Conservation (phyloP, 2,113 vertebrate species). For the Mustela nigripes region DNA sequence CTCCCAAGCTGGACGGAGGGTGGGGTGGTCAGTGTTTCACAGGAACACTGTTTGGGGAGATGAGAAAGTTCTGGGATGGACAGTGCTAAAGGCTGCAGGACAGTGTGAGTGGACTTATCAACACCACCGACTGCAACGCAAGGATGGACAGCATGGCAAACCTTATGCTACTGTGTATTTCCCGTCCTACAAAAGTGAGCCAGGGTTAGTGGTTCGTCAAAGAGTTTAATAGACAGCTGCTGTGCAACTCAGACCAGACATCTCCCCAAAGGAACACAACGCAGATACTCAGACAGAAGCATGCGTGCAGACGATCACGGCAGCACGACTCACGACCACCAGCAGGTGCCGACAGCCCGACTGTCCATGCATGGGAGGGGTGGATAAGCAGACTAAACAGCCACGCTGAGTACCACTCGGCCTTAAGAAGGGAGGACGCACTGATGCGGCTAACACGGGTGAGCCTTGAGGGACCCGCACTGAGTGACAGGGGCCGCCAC, state of each 20-base stretch:
- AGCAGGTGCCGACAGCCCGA: not conserved
- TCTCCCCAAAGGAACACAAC: fast-evolving
- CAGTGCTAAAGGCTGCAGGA: fast-evolving
- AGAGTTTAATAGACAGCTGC: not conserved
- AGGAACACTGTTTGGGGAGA: not conserved
- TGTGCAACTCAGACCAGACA: too few relatives aligned
- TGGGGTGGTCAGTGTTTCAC: not conserved
- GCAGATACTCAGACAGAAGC: fast-evolving
- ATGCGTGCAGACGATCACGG: fast-evolving
- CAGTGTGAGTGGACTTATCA: not conserved
- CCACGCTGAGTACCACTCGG: not conserved
- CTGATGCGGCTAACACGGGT: too few relatives aligned
- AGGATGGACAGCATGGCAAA: too few relatives aligned
- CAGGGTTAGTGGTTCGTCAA: not conserved
- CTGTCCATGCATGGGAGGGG: fast-evolving
- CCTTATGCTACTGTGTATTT: too few relatives aligned
- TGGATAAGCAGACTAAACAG: not conserved
- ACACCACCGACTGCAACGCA: fast-evolving
- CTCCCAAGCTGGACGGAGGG: not conserved
- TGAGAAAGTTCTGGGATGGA: not conserved
- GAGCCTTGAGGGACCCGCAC: not conserved
- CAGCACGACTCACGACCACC: not conserved
- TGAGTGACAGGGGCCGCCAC: not conserved
- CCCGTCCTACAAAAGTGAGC: not conserved
- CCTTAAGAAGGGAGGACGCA: not conserved